A percentile compares a stretch with the other conserved stretches of the same genome.
These are phyloP conservation scores for Drosophila paulistorum DNA, from an alignment of 1,140 invertebrate genomes.

Conservation along the genomic window DNA sequence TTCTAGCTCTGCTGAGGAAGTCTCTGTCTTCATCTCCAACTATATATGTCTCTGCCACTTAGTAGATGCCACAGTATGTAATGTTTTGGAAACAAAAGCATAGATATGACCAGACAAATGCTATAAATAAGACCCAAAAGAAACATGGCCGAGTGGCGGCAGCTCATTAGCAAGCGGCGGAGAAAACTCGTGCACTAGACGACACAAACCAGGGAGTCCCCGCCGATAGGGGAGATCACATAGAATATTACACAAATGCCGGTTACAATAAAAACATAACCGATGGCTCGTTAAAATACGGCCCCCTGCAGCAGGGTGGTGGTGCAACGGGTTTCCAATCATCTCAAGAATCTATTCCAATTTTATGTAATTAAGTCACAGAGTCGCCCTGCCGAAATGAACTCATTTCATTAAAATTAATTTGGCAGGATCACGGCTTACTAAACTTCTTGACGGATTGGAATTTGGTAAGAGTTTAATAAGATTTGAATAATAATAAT, in stretches of 20 bases:
- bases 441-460: too few species aligned
- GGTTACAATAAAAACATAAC: conserved; percentile 56
- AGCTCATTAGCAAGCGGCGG: conserved; percentile 64
- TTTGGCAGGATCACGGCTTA: too few species aligned
- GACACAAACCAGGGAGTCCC: conserved; percentile 37
- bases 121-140: conserved; percentile 59
- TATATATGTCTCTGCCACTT: conserved; percentile 28
- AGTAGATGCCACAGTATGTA: conserved; percentile 66
- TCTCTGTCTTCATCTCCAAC: background rate
- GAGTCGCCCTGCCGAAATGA: background rate
- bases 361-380: background rate
- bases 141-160: conserved; percentile 34
- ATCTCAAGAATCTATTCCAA: background rate
- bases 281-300: conserved; percentile 44
- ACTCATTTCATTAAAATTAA: too few species aligned
- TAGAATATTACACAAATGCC: conserved; percentile 7
- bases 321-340: conserved; percentile 15
- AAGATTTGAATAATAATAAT: background rate
- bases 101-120: conserved; percentile 55
- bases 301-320: conserved; percentile 44
- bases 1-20: conserved; percentile 28
- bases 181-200: background rate
- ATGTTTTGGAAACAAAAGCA: conserved; percentile 75
- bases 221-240: conserved; percentile 33
- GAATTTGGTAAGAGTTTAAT: background rate